phyloP scores from a whole-genome alignment of 2,888 invertebrate genomes.

The Drosophila subsilvestris region DNA sequence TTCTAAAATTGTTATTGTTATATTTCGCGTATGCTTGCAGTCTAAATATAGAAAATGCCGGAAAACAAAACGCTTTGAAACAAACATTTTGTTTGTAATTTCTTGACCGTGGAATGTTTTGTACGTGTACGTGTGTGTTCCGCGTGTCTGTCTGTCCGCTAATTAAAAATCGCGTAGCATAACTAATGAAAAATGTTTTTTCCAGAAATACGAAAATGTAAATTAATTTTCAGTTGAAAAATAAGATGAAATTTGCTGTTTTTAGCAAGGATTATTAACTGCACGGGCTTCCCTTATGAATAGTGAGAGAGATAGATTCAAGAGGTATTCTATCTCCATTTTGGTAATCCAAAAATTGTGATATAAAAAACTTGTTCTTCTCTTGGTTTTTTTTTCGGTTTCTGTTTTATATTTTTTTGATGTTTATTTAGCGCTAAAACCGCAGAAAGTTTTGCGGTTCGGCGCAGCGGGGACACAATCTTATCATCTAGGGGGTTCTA shows the following conservation, averaged over 20 bases:
- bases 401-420: constrained; percentile 46
- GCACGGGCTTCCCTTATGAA: neutral
- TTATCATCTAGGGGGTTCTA: constrained; percentile 73
- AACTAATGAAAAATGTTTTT: neutral
- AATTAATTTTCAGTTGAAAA: neutral
- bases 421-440: constrained; percentile 58
- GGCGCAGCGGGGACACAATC: constrained; percentile 64
- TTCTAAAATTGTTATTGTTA: constrained; percentile 12
- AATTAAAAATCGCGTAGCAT: neutral
- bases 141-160: neutral
- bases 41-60: constrained; percentile 13
- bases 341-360: constrained; percentile 6
- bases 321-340: neutral
- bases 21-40: neutral
- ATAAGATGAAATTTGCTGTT: no score
- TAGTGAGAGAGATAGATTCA: neutral
- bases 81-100: constrained; percentile 28
- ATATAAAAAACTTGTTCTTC: constrained; percentile 11
- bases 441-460: constrained; percentile 72
- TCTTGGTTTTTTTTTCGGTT: constrained; percentile 11
- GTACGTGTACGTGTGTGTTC: neutral
- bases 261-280: no score
- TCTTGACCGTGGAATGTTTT: constrained; percentile 5
- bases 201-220: neutral
- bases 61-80: neutral